phyloP scores from a whole-genome alignment of 2,888 invertebrate genomes.

The Epistrophella euchroma region DNA sequence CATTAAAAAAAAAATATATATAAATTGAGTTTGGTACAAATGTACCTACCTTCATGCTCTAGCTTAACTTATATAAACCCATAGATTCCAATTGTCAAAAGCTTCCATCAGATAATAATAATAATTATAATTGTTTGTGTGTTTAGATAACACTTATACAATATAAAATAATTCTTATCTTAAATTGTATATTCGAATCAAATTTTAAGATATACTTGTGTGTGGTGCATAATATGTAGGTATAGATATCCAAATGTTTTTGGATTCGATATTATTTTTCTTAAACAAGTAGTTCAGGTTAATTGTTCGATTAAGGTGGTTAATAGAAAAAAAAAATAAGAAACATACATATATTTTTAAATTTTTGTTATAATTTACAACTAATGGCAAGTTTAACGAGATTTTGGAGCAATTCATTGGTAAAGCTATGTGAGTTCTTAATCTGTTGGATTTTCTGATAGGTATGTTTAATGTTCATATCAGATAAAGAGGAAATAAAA shows the following conservation, averaged over 20 bases:
- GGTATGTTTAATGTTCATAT: background rate
- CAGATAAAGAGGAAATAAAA: background rate
- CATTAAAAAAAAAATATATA: background rate
- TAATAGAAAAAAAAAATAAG: background rate
- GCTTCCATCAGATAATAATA: slow-evolving; percentile 16
- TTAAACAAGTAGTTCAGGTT: background rate
- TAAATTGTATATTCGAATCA: background rate
- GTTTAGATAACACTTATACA: slow-evolving; percentile 2
- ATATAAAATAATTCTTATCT: slow-evolving; percentile 39
- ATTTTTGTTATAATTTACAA: background rate
- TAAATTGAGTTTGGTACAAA: background rate
- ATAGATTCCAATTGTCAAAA: slow-evolving; percentile 22
- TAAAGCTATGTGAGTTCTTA: slow-evolving; percentile 16
- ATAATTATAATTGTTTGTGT: slow-evolving; percentile 19
- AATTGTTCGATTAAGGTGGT: background rate
- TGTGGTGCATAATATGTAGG: no score
- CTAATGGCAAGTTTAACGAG: background rate
- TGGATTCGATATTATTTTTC: slow-evolving; percentile 1
- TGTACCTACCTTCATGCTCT: background rate
- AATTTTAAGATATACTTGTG: background rate
- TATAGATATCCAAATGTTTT: background rate
- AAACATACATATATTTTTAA: background rate
- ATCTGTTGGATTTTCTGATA: background rate
- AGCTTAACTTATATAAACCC: background rate
- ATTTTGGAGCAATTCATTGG: slow-evolving; percentile 6